Conservation (phyloP, 1,140 invertebrate genomes). For the Pogonomyrmex californicus region DNA sequence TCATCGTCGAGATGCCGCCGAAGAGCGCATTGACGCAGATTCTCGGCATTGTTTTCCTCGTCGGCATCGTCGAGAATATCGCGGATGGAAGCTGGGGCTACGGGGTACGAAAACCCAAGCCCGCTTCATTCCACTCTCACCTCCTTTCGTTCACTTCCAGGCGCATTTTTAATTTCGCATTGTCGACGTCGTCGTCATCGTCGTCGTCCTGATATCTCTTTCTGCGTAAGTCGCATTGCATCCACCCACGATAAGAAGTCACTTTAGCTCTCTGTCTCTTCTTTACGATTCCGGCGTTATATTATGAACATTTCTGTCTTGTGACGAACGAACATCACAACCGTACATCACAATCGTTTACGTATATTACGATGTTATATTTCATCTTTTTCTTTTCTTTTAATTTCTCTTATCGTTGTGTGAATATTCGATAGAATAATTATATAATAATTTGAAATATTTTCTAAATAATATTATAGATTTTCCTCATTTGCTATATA, state of each 20-base stretch:
- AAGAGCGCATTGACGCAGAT: conserved; percentile 76
- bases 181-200: conserved; percentile 51
- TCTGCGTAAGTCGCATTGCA: conserved; percentile 42
- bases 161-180: conserved; percentile 74
- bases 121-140: conserved; percentile 69
- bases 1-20: conserved; percentile 67
- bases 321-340: conserved; percentile 14
- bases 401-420: not conserved
- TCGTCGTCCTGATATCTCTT: conserved; percentile 46
- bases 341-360: not conserved
- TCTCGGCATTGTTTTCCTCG: conserved; percentile 76
- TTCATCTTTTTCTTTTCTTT: not conserved
- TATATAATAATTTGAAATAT: conserved; percentile 15
- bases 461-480: not conserved
- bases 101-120: conserved; percentile 39
- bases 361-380: not conserved
- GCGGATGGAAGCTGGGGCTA: conserved; percentile 64
- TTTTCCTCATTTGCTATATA: not conserved
- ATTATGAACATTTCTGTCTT: conserved; percentile 27
- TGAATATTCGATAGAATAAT: conserved; percentile 26
- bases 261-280: not conserved
- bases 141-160: conserved; percentile 69
- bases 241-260: conserved; percentile 62
- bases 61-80: conserved; percentile 59
- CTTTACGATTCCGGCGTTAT: not conserved